Evolutionary conservation across 2,797 vertebrate species (phyloP).

Genomic region (Tolypeutes matacus): DNA sequence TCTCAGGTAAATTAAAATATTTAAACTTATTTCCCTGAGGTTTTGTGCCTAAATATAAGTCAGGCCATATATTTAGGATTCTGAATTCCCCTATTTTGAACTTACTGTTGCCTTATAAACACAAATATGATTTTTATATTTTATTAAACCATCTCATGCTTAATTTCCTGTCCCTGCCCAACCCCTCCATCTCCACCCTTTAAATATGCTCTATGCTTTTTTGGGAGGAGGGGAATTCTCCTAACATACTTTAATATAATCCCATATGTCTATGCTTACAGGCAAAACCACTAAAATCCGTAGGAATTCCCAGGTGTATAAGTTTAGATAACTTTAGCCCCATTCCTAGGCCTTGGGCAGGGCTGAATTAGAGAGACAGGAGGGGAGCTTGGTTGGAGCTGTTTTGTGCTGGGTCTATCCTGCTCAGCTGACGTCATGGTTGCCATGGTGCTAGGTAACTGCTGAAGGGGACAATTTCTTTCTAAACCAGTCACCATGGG

Average conservation of each 20-base stretch:
- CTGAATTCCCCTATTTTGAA: slow-evolving; percentile 7
- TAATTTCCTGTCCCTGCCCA: not conserved
- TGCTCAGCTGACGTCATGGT: slow-evolving; percentile 89
- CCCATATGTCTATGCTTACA: not conserved
- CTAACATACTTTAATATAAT: not conserved
- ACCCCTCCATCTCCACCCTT: not conserved
- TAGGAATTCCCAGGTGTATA: not conserved
- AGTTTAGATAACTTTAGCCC: not conserved
- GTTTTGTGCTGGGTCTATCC: slow-evolving; percentile 78
- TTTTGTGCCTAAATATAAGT: not conserved
- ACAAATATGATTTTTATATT: slow-evolving; percentile 37
- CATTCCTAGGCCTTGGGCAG: slow-evolving; percentile 29
- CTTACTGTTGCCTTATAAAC: slow-evolving; percentile 19
- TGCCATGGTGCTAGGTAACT: slow-evolving; percentile 88
- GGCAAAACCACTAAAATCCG: not conserved
- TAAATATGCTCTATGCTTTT: not conserved
- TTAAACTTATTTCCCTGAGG: not conserved
- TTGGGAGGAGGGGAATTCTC: not conserved
- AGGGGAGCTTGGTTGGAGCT: slow-evolving; percentile 60
- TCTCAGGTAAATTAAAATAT: slow-evolving; percentile 64
- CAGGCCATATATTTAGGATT: not conserved
- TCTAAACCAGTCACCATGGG: slow-evolving; percentile 87
- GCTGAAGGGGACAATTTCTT: slow-evolving; percentile 86
- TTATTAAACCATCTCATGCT: not conserved
- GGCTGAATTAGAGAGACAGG: slow-evolving; percentile 22